Conservation (phyloP, 2,888 invertebrate species). For the Epinotia ramella region DNA sequence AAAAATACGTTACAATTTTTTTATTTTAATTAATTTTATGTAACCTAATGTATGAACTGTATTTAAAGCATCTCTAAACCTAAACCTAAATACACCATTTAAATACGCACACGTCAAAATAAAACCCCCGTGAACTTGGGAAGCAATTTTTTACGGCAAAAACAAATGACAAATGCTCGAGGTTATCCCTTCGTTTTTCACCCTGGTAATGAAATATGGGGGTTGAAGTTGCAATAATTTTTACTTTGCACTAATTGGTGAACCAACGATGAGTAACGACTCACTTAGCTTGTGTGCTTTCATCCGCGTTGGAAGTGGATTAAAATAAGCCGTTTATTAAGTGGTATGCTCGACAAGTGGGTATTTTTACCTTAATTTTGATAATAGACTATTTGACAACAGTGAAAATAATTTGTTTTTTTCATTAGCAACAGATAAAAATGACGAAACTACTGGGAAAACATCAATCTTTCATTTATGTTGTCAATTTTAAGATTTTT, state of each 20-base stretch:
- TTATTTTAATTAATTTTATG: too few relatives aligned
- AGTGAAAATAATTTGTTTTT: too few relatives aligned
- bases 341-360: not conserved
- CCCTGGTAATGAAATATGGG: slow-evolving; percentile 47
- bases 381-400: too few relatives aligned
- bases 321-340: slow-evolving; percentile 2
- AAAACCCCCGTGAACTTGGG: slow-evolving; percentile 31
- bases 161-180: slow-evolving; percentile 53
- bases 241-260: slow-evolving; percentile 64
- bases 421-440: too few relatives aligned
- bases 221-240: slow-evolving; percentile 60
- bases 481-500: too few relatives aligned
- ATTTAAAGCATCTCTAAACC: not conserved
- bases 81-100: slow-evolving; percentile 26
- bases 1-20: too few relatives aligned
- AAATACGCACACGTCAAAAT: slow-evolving; percentile 40
- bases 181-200: slow-evolving; percentile 34
- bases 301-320: slow-evolving; percentile 10
- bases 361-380: not conserved
- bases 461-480: too few relatives aligned
- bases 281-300: slow-evolving; percentile 19
- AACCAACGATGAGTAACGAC: slow-evolving; percentile 45
- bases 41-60: not conserved
- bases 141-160: slow-evolving; percentile 44
- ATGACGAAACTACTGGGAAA: too few relatives aligned